These are phyloP conservation scores for Orthosia gracilis DNA, from an alignment of 2,888 invertebrate species.

Conservation along the genomic window DNA sequence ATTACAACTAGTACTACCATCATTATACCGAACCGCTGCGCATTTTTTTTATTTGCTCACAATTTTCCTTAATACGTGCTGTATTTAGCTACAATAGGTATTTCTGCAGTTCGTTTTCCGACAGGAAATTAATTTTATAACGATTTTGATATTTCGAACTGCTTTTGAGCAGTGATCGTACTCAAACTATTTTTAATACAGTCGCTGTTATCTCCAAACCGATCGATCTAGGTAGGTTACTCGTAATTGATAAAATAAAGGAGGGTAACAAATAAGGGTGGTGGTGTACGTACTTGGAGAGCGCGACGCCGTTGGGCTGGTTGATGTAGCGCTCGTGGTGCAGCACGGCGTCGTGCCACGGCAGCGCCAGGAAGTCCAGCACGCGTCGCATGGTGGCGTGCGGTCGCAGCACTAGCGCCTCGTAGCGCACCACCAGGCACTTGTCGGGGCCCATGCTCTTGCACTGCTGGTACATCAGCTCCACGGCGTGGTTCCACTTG, in stretches of 20 bases:
- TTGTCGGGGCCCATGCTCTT: slow-evolving; percentile 94
- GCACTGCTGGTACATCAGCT: slow-evolving; percentile 98
- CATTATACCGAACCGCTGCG: background rate
- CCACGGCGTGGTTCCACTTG: slow-evolving; percentile 99
- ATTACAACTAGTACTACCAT: too few relatives aligned
- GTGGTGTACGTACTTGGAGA: slow-evolving; percentile 94
- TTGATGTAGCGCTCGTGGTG: slow-evolving; percentile 99
- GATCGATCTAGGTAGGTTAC: too few relatives aligned
- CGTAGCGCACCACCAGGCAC: slow-evolving; percentile 98
- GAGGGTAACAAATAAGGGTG: too few relatives aligned
- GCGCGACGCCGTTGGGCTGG: slow-evolving; percentile 97
- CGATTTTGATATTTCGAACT: background rate
- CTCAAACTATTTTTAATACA: background rate
- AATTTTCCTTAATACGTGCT: slow-evolving; percentile 8
- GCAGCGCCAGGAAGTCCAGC: slow-evolving; percentile 96
- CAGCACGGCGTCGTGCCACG: slow-evolving; percentile 98
- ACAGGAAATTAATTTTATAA: background rate
- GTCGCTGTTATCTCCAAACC: too few relatives aligned
- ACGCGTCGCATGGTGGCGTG: slow-evolving; percentile 97
- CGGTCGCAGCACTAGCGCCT: slow-evolving; percentile 99
- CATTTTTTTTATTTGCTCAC: background rate
- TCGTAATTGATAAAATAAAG: too few relatives aligned
- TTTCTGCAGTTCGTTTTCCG: background rate
- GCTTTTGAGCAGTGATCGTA: background rate
- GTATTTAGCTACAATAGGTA: background rate